A percentile compares a stretch with the other conserved stretches of the same genome.
Conservation (phyloP, 2,888 invertebrate genomes). For the Marronus borbonicus region DNA sequence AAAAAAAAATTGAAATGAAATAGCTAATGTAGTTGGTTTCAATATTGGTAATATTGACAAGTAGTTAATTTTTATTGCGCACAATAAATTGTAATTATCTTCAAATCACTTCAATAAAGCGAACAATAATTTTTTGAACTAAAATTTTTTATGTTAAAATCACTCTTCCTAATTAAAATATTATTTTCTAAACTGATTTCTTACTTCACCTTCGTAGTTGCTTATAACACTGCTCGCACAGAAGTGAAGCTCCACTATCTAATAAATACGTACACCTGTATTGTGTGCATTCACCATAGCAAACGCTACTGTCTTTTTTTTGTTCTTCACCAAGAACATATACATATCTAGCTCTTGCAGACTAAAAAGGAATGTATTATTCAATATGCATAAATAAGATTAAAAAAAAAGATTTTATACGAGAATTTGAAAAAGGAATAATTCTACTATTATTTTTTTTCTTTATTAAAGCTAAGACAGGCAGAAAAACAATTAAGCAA, state of each 20-base stretch:
- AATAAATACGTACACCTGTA: slow-evolving; percentile 63
- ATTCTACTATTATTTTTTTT: too few species aligned
- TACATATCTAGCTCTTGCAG: background rate
- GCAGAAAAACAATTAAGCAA: too few species aligned
- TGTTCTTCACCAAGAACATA: background rate
- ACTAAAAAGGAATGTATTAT: background rate
- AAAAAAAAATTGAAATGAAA: too few species aligned
- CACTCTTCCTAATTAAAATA: background rate
- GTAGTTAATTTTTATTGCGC: too few species aligned
- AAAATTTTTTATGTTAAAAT: background rate
- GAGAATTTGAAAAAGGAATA: too few species aligned
- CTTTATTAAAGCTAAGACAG: too few species aligned
- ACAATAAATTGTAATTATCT: too few species aligned
- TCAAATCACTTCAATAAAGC: too few species aligned
- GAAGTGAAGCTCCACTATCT: slow-evolving; percentile 44
- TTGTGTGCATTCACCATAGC: slow-evolving; percentile 63
- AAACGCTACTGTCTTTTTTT: slow-evolving; percentile 30
- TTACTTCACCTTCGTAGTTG: slow-evolving; percentile 29
- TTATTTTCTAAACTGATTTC: background rate
- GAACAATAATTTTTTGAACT: too few species aligned
- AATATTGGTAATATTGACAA: too few species aligned
- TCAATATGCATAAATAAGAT: background rate
- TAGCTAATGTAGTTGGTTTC: too few species aligned
- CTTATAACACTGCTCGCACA: slow-evolving; percentile 28
- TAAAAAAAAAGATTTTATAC: background rate